phyloP scores from a whole-genome alignment of 2,113 vertebrate species.

The Menidia beryllina region DNA sequence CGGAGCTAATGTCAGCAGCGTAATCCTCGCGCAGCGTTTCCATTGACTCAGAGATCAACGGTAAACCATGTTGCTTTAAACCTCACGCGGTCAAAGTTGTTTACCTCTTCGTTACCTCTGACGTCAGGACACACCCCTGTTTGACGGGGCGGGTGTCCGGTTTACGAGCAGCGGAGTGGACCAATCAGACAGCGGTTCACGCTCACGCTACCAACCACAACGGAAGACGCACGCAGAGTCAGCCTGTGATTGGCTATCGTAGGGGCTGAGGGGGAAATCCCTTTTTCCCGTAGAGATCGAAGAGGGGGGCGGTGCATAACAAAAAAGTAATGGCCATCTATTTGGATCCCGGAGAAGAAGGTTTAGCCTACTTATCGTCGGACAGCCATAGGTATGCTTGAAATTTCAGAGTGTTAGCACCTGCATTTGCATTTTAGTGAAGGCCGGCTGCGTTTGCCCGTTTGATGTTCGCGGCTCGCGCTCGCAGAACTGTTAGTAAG shows the following conservation, averaged over 20 bases:
- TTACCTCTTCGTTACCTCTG: conserved; percentile 85
- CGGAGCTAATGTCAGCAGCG: background rate
- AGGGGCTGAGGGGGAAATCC: conserved; percentile 74
- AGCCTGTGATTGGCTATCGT: conserved; percentile 68
- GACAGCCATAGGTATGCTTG: conserved; percentile 41
- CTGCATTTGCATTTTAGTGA: background rate
- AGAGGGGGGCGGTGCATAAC: conserved; percentile 77
- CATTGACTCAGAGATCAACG: conserved; percentile 38
- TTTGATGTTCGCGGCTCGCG: background rate
- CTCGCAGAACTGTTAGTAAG: conserved; percentile 17
- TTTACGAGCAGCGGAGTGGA: conserved; percentile 52
- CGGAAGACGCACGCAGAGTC: conserved; percentile 21
- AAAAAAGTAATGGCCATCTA: conserved; percentile 82
- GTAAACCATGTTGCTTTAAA: conserved; percentile 76
- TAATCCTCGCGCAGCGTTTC: conserved; percentile 25
- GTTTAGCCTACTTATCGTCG: conserved; percentile 61
- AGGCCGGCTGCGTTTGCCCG: background rate
- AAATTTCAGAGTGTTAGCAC: conserved; percentile 32
- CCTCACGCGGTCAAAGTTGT: conserved; percentile 86
- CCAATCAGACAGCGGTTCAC: conserved; percentile 48
- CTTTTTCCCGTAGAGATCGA: conserved; percentile 66
- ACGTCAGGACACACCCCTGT: conserved; percentile 88
- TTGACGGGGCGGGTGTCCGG: conserved; percentile 52
- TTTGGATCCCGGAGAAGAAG: conserved; percentile 74
- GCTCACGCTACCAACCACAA: conserved; percentile 64